Evolutionary conservation across 2,797 vertebrate species (phyloP).

Genomic region (Podargus strigoides): DNA sequence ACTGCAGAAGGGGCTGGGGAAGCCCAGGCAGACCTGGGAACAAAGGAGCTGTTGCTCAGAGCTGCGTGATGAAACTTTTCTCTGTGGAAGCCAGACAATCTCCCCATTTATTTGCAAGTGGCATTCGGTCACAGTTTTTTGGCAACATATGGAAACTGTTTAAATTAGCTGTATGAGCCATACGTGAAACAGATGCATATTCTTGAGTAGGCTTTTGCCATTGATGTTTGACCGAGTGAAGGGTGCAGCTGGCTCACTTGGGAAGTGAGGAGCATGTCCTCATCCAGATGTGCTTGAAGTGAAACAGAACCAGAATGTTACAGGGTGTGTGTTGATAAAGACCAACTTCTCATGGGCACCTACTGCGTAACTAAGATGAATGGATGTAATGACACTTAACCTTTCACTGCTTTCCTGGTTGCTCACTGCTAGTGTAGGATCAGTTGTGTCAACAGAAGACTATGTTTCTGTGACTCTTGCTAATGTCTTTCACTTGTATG

Average conservation of each 20-base stretch:
- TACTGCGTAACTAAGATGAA: not conserved
- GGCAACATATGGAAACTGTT: conserved; percentile 57
- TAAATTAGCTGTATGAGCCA: not conserved
- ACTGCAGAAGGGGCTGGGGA: not conserved
- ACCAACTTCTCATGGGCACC: not conserved
- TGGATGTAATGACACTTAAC: not conserved
- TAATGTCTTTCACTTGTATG: not conserved
- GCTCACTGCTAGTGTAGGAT: not conserved
- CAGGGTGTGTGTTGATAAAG: not conserved
- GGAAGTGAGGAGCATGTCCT: conserved; percentile 12
- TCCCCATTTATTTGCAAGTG: conserved; percentile 42
- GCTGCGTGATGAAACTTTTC: not conserved
- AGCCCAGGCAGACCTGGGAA: conserved; percentile 10
- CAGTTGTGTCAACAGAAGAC: not conserved
- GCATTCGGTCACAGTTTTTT: conserved; percentile 51
- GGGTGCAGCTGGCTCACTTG: conserved; percentile 45
- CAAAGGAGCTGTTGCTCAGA: conserved; percentile 8
- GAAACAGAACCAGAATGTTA: not conserved
- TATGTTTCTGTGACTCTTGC: not conserved
- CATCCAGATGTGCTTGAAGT: not conserved
- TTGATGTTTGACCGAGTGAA: not conserved
- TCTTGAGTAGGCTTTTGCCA: conserved; percentile 13
- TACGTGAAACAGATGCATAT: conserved; percentile 55
- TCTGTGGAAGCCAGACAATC: conserved; percentile 32
- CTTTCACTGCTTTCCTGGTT: not conserved